Evolutionary conservation across 2,888 invertebrate genomes (phyloP).

Genomic region (Scaptomyza cyrtandrae): DNA sequence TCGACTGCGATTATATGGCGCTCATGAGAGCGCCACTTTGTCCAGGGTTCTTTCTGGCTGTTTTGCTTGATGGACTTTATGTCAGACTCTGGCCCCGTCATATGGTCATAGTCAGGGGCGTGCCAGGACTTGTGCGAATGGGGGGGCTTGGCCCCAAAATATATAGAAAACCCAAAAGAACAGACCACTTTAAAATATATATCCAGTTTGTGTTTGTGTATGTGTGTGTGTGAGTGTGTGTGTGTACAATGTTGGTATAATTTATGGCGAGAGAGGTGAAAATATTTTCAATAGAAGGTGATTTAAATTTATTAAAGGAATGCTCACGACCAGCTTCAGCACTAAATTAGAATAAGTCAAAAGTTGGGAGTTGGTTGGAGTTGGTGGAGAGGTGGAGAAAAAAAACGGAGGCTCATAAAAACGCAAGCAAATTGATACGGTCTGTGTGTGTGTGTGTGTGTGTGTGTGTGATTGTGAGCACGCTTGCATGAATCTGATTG

Average conservation of each 20-base stretch:
- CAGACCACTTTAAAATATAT: constrained; percentile 30
- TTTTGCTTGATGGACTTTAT: constrained; percentile 45
- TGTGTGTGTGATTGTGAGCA: constrained; percentile 57
- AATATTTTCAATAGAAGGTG: constrained; percentile 81
- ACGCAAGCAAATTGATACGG: constrained; percentile 74
- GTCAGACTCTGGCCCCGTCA: constrained; percentile 33
- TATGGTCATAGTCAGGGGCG: constrained; percentile 46
- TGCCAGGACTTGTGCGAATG: constrained; percentile 26
- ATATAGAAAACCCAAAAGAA: constrained; percentile 3
- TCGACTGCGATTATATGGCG: constrained; percentile 82
- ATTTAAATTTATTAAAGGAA: constrained; percentile 81
- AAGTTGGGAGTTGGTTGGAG: constrained; percentile 1
- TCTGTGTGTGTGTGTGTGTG: constrained; percentile 3
- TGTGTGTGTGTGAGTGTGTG: constrained; percentile 24
- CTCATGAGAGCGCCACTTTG: constrained; percentile 80
- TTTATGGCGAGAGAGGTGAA: constrained; percentile 77
- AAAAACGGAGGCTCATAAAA: constrained; percentile 61
- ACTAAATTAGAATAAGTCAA: constrained; percentile 77
- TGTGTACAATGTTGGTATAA: constrained; percentile 60
- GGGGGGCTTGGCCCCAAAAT: constrained; percentile 13
- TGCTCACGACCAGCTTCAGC: constrained; percentile 76
- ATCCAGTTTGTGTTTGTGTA: constrained; percentile 11
- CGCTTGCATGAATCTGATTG: constrained; percentile 57
- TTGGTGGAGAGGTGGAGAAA: neutral
- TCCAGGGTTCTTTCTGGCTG: constrained; percentile 39